Percentiles rank a stretch among this genome's conserved stretches.
These are phyloP conservation scores for Pycnomerus fuliginosus DNA, from an alignment of 2,888 invertebrate species.

Conservation along the genomic window DNA sequence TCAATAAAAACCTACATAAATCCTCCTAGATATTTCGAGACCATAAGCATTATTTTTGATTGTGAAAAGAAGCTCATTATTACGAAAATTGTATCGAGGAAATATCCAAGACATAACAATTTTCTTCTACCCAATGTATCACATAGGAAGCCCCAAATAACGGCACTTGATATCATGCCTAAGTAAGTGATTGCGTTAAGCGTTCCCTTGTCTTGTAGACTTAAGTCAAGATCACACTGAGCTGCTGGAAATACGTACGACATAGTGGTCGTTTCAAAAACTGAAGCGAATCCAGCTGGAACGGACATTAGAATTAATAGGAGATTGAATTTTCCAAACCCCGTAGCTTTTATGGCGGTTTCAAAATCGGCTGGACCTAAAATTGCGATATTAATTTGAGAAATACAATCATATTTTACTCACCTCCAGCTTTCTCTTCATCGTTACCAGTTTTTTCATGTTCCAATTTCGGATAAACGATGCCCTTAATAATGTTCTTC, in stretches of 20 bases:
- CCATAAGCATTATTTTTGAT: constrained; percentile 64
- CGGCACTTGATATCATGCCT: constrained; percentile 76
- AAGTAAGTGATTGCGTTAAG: constrained; percentile 59
- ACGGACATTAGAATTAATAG: constrained; percentile 57
- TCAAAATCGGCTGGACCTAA: constrained; percentile 63
- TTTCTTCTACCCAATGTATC: constrained; percentile 71
- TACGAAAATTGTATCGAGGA: constrained; percentile 65
- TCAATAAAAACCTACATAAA: background rate
- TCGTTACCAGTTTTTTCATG: too few species aligned
- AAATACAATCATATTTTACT: too few species aligned
- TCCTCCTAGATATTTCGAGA: constrained; percentile 30
- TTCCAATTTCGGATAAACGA: too few species aligned
- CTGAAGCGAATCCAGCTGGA: constrained; percentile 66
- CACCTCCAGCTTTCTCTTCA: too few species aligned
- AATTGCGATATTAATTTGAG: too few species aligned
- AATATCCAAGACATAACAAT: constrained; percentile 66
- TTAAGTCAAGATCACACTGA: constrained; percentile 70
- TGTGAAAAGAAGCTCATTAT: constrained; percentile 65
- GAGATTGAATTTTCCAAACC: constrained; percentile 71
- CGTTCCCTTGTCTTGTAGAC: constrained; percentile 68
- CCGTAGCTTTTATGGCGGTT: constrained; percentile 65
- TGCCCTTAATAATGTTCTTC: too few species aligned
- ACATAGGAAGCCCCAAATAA: constrained; percentile 76
- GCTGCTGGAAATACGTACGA: constrained; percentile 74
- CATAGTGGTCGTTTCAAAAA: constrained; percentile 71